Percentiles rank a stretch among this genome's conserved stretches.
These are phyloP conservation scores for Leucosticte australis DNA, from an alignment of 2,113 vertebrate genomes.

Conservation along the genomic window DNA sequence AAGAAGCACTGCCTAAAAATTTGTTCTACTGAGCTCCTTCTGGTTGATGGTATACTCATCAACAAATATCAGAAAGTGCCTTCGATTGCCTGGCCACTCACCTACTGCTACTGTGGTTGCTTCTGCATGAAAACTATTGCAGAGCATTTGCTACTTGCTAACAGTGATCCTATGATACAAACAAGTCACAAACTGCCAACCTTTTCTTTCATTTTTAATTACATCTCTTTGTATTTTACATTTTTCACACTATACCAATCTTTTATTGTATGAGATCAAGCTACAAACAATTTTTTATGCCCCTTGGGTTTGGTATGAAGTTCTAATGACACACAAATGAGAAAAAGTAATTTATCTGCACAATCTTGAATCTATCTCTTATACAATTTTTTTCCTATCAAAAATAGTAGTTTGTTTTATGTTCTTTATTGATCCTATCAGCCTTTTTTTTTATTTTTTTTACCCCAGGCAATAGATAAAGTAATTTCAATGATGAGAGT, in stretches of 20 bases:
- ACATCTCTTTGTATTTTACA: neutral
- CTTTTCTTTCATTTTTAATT: neutral
- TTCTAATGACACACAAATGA: neutral
- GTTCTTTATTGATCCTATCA: neutral
- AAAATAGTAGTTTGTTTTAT: neutral
- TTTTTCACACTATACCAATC: neutral
- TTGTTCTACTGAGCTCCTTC: neutral
- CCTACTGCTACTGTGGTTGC: neutral
- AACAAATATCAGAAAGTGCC: neutral
- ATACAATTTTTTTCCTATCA: accelerated
- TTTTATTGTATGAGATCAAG: neutral
- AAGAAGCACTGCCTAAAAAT: neutral
- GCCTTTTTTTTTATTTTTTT: neutral
- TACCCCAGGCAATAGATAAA: neutral
- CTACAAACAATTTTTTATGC: neutral
- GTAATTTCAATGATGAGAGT: neutral
- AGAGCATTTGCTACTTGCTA: neutral
- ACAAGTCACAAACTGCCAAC: neutral
- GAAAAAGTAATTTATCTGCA: neutral
- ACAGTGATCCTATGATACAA: neutral
- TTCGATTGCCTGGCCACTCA: neutral
- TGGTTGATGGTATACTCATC: neutral
- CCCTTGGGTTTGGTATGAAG: neutral
- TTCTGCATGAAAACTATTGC: neutral
- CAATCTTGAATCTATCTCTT: neutral